Conservation (phyloP, 2,888 invertebrate species). For the Cerastoderma edule region DNA sequence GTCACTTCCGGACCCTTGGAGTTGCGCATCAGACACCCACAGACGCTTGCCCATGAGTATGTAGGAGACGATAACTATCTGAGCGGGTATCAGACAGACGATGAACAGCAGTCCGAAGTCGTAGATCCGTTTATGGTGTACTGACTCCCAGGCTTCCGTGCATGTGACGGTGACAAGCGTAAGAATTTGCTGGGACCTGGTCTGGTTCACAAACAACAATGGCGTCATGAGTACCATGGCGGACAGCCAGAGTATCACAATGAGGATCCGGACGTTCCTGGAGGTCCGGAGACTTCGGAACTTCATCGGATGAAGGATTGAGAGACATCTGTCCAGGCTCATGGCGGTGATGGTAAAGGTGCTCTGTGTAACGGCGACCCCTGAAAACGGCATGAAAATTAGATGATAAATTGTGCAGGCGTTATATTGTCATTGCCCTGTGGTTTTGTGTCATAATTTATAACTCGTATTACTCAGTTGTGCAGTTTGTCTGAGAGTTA, state of each 20-base stretch:
- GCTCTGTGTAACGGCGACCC: slow-evolving; percentile 89
- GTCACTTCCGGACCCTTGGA: slow-evolving; percentile 48
- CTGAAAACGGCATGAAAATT: no score
- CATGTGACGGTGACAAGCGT: slow-evolving; percentile 83
- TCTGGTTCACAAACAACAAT: slow-evolving; percentile 85
- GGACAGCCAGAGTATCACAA: slow-evolving; percentile 88
- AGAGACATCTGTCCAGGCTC: slow-evolving; percentile 89
- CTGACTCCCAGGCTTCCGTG: slow-evolving; percentile 87
- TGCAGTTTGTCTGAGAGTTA: no score
- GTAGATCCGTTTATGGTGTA: slow-evolving; percentile 85
- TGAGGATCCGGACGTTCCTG: slow-evolving; percentile 87
- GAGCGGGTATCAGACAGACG: slow-evolving; percentile 91
- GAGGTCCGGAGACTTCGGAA: slow-evolving; percentile 89
- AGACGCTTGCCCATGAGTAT: slow-evolving; percentile 85
- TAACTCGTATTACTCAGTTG: no score
- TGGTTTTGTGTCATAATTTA: no score
- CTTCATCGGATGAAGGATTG: slow-evolving; percentile 90
- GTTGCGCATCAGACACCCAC: slow-evolving; percentile 67
- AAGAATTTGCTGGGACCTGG: slow-evolving; percentile 59
- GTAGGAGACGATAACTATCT: slow-evolving; percentile 83
- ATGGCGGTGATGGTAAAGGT: slow-evolving; percentile 92
- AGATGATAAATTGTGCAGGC: no score
- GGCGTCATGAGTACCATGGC: slow-evolving; percentile 89
- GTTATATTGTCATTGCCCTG: no score
- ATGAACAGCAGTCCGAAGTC: slow-evolving; percentile 89